Evolutionary conservation across 2,113 vertebrate species (phyloP).

Genomic region (Daboia siamensis): DNA sequence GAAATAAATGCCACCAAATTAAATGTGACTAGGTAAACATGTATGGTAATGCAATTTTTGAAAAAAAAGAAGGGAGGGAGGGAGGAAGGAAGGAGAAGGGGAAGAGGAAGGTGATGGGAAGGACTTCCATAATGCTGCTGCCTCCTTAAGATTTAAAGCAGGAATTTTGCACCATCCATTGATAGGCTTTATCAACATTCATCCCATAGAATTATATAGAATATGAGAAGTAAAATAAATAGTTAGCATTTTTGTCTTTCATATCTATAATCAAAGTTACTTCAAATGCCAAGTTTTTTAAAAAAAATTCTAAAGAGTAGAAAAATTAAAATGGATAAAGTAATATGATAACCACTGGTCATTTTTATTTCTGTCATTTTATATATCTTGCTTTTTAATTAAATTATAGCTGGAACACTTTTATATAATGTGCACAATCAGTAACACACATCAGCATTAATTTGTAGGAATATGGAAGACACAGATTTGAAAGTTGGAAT

Average conservation of each 20-base stretch:
- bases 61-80: no score
- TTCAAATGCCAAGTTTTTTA: not conserved
- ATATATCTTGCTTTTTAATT: not conserved
- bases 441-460: not conserved
- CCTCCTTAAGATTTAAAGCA: no score
- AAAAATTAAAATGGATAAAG: not conserved
- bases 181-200: not conserved
- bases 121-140: no score
- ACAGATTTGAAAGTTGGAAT: not conserved
- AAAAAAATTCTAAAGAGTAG: not conserved
- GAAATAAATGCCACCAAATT: no score
- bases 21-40: no score
- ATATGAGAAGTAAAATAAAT: not conserved
- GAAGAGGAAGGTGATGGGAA: no score
- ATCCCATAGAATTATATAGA: not conserved
- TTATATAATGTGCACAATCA: constrained; percentile 3
- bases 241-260: not conserved
- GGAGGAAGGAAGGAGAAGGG: no score
- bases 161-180: not conserved
- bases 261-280: not conserved
- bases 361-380: not conserved
- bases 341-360: not conserved
- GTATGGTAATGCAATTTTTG: no score
- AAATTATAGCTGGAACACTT: not conserved
- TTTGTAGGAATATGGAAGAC: not conserved